Evolutionary conservation across 37 sponge, comb jelly and placozoan genomes (phyloP), one percentile per base, ranked within the genome.

Genomic region (Halisarca cf. caerulea): DNA sequence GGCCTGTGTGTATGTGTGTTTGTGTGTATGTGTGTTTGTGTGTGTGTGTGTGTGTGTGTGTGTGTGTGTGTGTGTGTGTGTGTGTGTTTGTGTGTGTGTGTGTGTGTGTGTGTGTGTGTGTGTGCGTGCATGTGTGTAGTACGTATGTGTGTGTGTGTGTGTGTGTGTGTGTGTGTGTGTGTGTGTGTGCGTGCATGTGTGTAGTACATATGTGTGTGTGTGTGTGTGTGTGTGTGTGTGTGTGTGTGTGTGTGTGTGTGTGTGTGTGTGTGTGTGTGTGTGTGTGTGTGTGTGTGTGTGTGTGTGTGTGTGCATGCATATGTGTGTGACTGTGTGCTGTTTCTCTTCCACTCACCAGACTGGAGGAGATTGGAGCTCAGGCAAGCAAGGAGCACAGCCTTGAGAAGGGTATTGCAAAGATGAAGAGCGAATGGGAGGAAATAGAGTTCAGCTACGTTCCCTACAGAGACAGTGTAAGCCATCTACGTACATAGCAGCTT

Each of bases 371-470:
- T 57, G 91, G 95, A 57, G 93, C 92, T 75, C 58, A 90, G 37
- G 99, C 99, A 66, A 98, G 91, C 51, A 98, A 98, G 83, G 99
- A 98, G 80, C 93, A 95, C 69, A 88, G 92, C 21, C 88, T 98
- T 55, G 99, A 98, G 88, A 98, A 93, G 85, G 92, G 90, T 34
- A 83, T 98, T 91, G 91, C 95, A 47, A 95, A 98, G 88, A 98
- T 98, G 99, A 91, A 88, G 81, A 83, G 80, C 2, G 99, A 98
- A 55, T 98, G 99, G 99, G 79, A 69, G 11, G 92, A 93, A 21
- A 91, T 87, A 37, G 81, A 81, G 86, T 98, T 98, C 66, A 86
- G 27, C 43, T 91, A 95, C 81, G 73, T 94, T 0, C 86, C 90
- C 14, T 98, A 98, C 88, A 84, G 99, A 82, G 99, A 98, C 83